Base-by-base conservation (phyloP, 2,797 vertebrate species). In the Lutjanus campechanus region DNA sequence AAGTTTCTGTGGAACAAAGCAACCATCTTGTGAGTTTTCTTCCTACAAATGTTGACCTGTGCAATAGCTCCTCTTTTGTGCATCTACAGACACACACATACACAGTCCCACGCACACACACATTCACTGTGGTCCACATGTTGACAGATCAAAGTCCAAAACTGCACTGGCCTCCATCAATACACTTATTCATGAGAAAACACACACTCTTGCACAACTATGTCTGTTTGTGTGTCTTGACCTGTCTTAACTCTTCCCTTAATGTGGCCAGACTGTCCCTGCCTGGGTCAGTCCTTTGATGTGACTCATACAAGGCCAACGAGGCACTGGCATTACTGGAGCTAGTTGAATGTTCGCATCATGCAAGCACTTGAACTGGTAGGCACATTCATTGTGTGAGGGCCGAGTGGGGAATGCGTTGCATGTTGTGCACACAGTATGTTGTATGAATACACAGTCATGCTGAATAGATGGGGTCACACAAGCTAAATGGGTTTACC, bases 111-210 rank as follows among this genome's bases (percentile, higher is more conserved):
- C 73, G 59, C 47, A 47, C 70, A 15, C 58, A 68, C 53, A 44
- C 46, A 17, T 59, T 22, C 50, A 62, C 29, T 20, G 41, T 46
- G 17, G 49, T 73, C 68, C 54, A 65, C 54, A 53, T 87, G 88
- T 91, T 91, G 88, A 93, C 88, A 84, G 91, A 90, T 89, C 91
- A 92, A 93, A 92, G 91, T 92, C 90, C 77, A 84, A 69, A 85
- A 73, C 82, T 63, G 81, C 73, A 25, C 49, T 53, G 54, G 73
- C 64, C 73, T 82, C 20, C 0, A 90, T 93, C 87, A 93, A 89
- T 92, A 75, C 60, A 49, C 85, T 69, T 73, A 85, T 92, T 93
- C 88, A 91, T 2, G 4, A 73, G 75, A 62, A 85, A 76, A 77
- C 83, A 69, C 64, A 62, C 69, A 51, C 43, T 19, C 40, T 43